These are phyloP conservation scores for Hestina assimilis DNA, from an alignment of 1,140 invertebrate genomes.

Conservation along the genomic window DNA sequence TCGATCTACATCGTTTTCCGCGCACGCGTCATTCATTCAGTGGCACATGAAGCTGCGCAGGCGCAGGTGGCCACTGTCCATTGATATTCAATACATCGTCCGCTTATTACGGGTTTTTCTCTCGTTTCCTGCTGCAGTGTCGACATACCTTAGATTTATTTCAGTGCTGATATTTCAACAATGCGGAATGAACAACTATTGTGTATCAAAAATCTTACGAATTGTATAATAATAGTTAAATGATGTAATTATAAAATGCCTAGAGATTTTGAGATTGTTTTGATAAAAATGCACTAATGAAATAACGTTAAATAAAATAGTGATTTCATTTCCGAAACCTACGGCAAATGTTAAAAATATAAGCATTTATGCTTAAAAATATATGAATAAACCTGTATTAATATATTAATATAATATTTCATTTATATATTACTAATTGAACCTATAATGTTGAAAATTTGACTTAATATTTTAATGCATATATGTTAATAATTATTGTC, in stretches of 20 bases:
- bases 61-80: constrained; percentile 38
- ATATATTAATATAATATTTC: no score
- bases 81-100: constrained; percentile 41
- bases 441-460: no score
- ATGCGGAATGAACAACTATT: constrained; percentile 24
- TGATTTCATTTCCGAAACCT: no score
- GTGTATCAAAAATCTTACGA: background rate
- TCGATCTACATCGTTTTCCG: constrained; percentile 25
- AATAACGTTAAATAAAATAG: no score
- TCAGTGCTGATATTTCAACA: constrained; percentile 24
- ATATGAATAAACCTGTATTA: no score
- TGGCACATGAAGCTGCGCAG: constrained; percentile 27
- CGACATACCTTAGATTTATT: constrained; percentile 37
- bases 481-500: no score
- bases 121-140: constrained; percentile 40
- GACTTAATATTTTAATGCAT: no score
- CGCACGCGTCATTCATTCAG: constrained; percentile 38
- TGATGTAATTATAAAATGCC: background rate
- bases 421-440: no score
- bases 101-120: constrained; percentile 44
- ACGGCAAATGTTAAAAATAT: no score
- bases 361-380: no score
- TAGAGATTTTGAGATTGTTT: no score
- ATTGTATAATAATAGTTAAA: background rate
- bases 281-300: no score